Percentiles rank a stretch among this genome's conserved stretches.
Evolutionary conservation across 2,797 vertebrate species (phyloP).

Genomic region (Pyrocephalus nanus): DNA sequence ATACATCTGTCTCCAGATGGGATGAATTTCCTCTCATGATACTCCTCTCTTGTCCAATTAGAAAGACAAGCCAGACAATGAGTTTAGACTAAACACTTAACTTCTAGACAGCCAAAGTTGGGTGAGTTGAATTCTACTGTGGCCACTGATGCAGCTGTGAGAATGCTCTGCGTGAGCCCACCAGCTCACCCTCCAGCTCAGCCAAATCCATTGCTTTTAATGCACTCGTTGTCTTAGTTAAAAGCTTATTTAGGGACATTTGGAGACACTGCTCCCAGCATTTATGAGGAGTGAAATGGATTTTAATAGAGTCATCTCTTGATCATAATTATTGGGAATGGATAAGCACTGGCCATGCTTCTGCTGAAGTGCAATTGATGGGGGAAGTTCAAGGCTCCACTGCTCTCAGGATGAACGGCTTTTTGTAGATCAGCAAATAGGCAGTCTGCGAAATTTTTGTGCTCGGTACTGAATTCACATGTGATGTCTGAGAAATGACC

Average conservation of each 20-base stretch:
- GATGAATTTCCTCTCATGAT: background rate
- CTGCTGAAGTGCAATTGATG: background rate
- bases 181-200: background rate
- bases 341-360: background rate
- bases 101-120: background rate
- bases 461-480: background rate
- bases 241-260: background rate
- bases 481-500: conserved; percentile 15
- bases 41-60: background rate
- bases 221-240: background rate
- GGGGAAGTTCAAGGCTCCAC: background rate
- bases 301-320: background rate
- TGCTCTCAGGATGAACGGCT: background rate
- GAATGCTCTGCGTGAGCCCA: accelerated
- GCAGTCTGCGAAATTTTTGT: background rate
- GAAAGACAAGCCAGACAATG: background rate
- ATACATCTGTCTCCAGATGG: background rate
- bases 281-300: background rate
- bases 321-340: background rate
- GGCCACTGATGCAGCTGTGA: background rate
- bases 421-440: background rate
- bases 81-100: background rate
- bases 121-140: background rate
- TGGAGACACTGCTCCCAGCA: background rate
- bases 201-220: background rate